Base-by-base conservation (phyloP, 1,140 invertebrate species). In the Drosophila tropicalis region DNA sequence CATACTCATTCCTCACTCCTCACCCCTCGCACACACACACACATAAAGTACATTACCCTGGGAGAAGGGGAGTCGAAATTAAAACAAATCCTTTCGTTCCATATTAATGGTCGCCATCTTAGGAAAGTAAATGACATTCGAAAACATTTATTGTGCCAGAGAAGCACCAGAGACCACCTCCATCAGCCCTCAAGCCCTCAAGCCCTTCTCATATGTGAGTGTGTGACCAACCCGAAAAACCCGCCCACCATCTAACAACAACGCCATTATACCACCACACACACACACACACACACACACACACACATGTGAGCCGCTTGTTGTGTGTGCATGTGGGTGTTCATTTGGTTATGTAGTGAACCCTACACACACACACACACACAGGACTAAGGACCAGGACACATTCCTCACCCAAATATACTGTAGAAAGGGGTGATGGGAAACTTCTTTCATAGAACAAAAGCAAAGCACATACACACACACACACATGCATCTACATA, bases 101-200 rank as follows among this genome's bases (percentile, higher is more conserved):
- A 89, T 89, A 89, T 89, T 89, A 89, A 89, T 89, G 84, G 84
- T 89, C 84, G 84, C 80, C 84, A 89, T 89, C 85, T 89, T 89
- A 81, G 85, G 85, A 77, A 51, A 72, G 80, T 80, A 89, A 89
- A 89, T 89, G 84, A 89, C 84, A 89, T 89, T 89, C 84, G 84
- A 89, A 89, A 89, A 89, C 84, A 89, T 89, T 89, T 86, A 86
- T 86, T 86, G 83, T 79, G 72, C 79, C 67, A 78, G 63, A 6
- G 29, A 29, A 3, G 22, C 22, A 25, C 62, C 62, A 63, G 63
- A 6, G 29, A 29, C 29, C 29, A 29, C 29, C 29, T 29, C 9
- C 72, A 13, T 40, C 6, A 61, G 17, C 40, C 32, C 55, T 25
- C 65, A 60, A 44, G 64, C 39, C 44, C 57, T 34, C 55, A 58